Evolutionary conservation across 2,113 vertebrate genomes (phyloP).

Genomic region (Tinamus guttatus): DNA sequence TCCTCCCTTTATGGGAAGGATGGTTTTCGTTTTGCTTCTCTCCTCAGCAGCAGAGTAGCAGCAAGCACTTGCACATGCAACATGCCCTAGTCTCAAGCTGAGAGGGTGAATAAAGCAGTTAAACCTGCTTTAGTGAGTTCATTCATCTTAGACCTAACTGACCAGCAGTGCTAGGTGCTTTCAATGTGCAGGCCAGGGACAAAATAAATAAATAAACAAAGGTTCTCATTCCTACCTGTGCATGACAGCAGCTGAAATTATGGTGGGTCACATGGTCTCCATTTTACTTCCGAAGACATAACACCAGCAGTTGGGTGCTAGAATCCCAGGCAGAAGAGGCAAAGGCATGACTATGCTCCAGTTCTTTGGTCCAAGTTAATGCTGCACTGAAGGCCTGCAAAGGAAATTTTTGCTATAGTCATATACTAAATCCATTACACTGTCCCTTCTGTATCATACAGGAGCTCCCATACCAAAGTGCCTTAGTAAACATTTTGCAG

Average conservation of each 20-base stretch:
- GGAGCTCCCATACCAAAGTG: background rate
- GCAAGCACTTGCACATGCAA: background rate
- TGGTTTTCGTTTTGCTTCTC: background rate
- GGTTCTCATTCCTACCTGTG: background rate
- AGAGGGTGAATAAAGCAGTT: background rate
- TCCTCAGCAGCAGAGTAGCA: background rate
- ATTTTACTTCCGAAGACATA: background rate
- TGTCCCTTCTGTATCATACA: background rate
- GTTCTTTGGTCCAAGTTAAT: background rate
- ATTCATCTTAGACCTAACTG: rapidly evolving
- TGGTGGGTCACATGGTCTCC: rapidly evolving
- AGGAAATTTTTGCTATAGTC: rapidly evolving
- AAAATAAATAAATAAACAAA: background rate
- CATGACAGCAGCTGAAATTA: background rate
- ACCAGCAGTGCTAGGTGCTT: background rate
- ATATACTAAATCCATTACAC: background rate
- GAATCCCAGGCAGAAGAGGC: background rate
- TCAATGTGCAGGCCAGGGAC: background rate
- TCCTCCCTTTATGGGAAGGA: background rate
- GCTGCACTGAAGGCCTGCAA: background rate
- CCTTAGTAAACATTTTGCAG: background rate
- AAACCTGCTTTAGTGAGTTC: background rate
- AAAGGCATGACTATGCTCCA: background rate
- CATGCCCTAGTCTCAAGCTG: rapidly evolving
- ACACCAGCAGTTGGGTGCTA: background rate